Evolutionary conservation across 2,113 vertebrate genomes (phyloP), one percentile per base, ranked within the genome.

Genomic region (Eptesicus fuscus): DNA sequence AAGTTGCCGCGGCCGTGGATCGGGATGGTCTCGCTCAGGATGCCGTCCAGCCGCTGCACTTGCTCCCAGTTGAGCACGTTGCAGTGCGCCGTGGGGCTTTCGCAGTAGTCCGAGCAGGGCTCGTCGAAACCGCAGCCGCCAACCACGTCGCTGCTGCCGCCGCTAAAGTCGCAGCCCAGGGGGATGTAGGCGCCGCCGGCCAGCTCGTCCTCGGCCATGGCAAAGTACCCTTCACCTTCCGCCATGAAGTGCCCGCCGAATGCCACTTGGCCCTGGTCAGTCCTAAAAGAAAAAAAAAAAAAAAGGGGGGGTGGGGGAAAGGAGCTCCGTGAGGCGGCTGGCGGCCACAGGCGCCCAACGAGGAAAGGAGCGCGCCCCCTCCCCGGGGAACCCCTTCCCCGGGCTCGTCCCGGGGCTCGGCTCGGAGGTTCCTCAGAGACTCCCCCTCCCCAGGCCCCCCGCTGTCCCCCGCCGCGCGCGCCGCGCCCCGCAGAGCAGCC

Each of bases 1-100:
- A 99, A 99, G 98, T 99, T 99, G 13, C 99, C 99, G 84, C 99
- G 98, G 96, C 99, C 99, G 98, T 99, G 99, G 97, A 99, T 99
- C 79, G 99, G 99, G 94, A 99, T 99, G 97, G 99, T 99, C 98
- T 99, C 99, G 77, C 99, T 99, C 92, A 99, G 98, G 97, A 99
- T 99, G 95, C 98, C 98, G 98, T 99, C 99, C 98, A 99, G 97
- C 7, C 99, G 98, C 98, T 99, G 99, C 99, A 99, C 99, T 99
- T 99, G 99, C 98, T 99, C 99, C 99, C 99, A 99, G 98, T 91
- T 99, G 90, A 99, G 98, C 91, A 99, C 99, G 91, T 99, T 99
- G 77, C 99, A 99, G 94, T 98, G 99, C 79, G 98, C 98, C 61
- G 97, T 97, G 91, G 97, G 93, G 95, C 95, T 98, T 79, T 98